phyloP scores from a whole-genome alignment of 1,140 invertebrate species.

The Leptinotarsa undecemlineata region DNA sequence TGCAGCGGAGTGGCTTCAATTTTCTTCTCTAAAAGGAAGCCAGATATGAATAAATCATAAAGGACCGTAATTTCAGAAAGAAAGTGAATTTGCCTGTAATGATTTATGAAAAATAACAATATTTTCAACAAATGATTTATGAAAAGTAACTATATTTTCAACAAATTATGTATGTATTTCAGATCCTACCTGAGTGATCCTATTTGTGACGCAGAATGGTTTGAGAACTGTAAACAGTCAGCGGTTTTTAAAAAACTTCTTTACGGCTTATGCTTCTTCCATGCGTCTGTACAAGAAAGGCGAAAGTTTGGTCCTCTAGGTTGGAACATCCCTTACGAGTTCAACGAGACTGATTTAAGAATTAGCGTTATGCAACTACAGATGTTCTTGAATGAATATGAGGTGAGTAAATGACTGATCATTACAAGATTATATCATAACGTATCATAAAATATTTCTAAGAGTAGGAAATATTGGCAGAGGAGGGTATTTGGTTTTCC shows the following conservation, averaged over 20 bases:
- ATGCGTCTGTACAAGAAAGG: constrained; percentile 89
- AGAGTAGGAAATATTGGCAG: too few species aligned
- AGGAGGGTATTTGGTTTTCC: too few species aligned
- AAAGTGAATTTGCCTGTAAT: too few species aligned
- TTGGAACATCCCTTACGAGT: constrained; percentile 95
- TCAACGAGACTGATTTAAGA: constrained; percentile 91
- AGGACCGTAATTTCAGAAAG: too few species aligned
- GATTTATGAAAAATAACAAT: too few species aligned
- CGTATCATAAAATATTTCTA: too few species aligned
- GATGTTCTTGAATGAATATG: constrained; percentile 87
- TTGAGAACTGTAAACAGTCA: constrained; percentile 78
- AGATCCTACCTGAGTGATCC: constrained; percentile 86
- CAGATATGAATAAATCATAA: too few species aligned
- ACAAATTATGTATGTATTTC: constrained; percentile 40
- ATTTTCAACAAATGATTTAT: too few species aligned
- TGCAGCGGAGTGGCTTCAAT: too few species aligned
- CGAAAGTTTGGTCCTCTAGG: constrained; percentile 91
- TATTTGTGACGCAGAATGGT: constrained; percentile 85
- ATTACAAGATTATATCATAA: too few species aligned
- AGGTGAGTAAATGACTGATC: constrained; percentile 53
- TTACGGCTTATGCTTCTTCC: constrained; percentile 92
- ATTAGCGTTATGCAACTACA: constrained; percentile 86
- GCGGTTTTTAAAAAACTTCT: constrained; percentile 83
- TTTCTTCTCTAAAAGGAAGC: too few species aligned
- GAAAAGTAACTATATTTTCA: too few species aligned